A percentile compares a stretch with the other conserved stretches of the same genome.
These are phyloP conservation scores for Diachasmimorpha longicaudata DNA, from an alignment of 1,140 invertebrate genomes.

Conservation along the genomic window DNA sequence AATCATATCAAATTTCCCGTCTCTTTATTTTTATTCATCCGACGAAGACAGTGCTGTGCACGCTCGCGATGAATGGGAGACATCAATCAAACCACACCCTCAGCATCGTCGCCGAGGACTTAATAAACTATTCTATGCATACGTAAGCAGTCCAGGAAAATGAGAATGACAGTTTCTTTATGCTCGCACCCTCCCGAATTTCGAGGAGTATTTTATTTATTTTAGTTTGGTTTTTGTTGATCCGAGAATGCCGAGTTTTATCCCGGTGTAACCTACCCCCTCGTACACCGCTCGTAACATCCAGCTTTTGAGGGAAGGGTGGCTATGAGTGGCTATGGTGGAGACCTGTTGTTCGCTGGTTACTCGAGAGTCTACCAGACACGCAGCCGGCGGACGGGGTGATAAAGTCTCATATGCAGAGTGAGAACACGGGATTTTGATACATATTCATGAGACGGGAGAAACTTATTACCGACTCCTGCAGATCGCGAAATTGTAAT, in stretches of 20 bases:
- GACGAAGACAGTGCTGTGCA: neutral
- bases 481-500: too few species aligned
- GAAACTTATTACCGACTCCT: neutral
- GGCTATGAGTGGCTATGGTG: neutral
- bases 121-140: constrained; percentile 3
- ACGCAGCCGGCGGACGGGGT: neutral
- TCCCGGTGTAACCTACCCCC: neutral
- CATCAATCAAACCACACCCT: constrained; percentile 64
- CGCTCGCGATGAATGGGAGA: constrained; percentile 24
- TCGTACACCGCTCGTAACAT: too few species aligned
- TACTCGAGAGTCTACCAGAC: neutral
- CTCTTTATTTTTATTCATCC: neutral
- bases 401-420: neutral
- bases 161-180: neutral
- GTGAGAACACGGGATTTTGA: neutral
- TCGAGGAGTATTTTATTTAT: neutral
- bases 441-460: neutral
- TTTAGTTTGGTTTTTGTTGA: neutral
- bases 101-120: constrained; percentile 43
- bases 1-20: too few species aligned
- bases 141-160: neutral
- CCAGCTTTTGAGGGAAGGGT: neutral
- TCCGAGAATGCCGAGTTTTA: neutral
- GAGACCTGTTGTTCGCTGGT: neutral
- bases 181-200: neutral